These are phyloP conservation scores for Melanotus villosus DNA, from an alignment of 2,888 invertebrate genomes.

Conservation along the genomic window DNA sequence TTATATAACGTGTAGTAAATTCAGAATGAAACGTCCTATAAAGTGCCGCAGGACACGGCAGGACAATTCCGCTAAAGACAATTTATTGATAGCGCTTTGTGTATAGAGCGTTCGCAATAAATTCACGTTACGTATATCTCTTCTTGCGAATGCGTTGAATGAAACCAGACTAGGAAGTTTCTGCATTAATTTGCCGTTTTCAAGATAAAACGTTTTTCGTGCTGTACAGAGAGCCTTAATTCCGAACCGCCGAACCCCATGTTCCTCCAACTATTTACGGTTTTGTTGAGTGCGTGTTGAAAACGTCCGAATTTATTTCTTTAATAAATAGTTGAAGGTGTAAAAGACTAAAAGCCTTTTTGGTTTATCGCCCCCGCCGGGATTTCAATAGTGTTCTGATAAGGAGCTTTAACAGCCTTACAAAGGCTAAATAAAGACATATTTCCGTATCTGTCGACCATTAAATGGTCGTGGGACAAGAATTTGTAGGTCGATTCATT, in stretches of 20 bases:
- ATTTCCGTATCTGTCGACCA: conserved; percentile 16
- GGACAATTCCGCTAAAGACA: conserved; percentile 48
- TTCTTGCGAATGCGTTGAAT: conserved; percentile 13
- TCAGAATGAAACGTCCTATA: conserved; percentile 35
- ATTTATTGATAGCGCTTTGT: conserved; percentile 50
- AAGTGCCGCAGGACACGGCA: conserved; percentile 49
- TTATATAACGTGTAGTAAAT: conserved; percentile 40
- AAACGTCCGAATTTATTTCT: neutral
- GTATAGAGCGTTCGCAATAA: conserved; percentile 33
- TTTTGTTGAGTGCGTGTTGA: too few species aligned
- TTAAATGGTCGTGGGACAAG: conserved; percentile 4
- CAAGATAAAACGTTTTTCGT: neutral
- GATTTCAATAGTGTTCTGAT: conserved; percentile 2
- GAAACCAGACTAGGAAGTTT: conserved; percentile 2
- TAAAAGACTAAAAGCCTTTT: neutral
- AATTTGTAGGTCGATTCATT: conserved; percentile 1
- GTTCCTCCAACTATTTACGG: too few species aligned
- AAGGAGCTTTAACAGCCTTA: conserved; percentile 13
- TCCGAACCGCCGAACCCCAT: too few species aligned
- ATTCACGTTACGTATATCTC: conserved; percentile 31
- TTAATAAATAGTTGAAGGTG: neutral
- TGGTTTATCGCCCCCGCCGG: conserved; percentile 7
- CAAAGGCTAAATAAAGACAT: conserved; percentile 29
- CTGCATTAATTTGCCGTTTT: conserved; percentile 3
- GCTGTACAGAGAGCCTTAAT: neutral